Base-by-base conservation (phyloP, 1,140 invertebrate species). In the Dufourea novaeangliae region DNA sequence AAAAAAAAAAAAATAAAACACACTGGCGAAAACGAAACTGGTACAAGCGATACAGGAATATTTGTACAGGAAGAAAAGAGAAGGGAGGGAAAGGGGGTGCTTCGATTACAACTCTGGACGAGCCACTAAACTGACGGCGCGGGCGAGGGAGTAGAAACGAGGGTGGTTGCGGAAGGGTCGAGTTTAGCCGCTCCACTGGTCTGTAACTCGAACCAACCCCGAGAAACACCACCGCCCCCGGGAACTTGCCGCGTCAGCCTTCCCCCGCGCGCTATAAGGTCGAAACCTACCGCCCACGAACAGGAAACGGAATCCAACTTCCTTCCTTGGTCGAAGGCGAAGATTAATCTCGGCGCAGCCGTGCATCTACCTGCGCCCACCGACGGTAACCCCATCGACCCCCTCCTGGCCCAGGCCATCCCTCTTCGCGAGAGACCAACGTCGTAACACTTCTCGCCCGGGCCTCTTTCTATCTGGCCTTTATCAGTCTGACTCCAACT, bases 141-240 rank as follows among this genome's bases (percentile, higher is more conserved):
- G 34, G 39, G 46, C 67, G 76, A 83, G 68, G 76, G 69, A 68
- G n/a, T n/a, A n/a, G 82, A 66, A 77, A 73, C 56, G 59, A 64
- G 78, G 76, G 73, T 82, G 73, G 76, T 85, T 83, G 63, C 81
- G 78, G 77, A 84, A 87, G 86, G 86, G 85, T 78, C 72, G 81
- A 90, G 86, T 92, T 92, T 91, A 92, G 86, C 73, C 88, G 91
- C 90, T 92, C 86, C 89, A 87, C 83, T 91, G 90, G 87, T 88
- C 89, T 91, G 89, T 91, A 92, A 91, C 90, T 90, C 86, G 82
- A 91, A 83, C 80, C 88, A 88, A 85, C 76, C 86, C 83, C 71
- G 87, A 88, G 88, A 88, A 90, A 91, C 88, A 88, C 77, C 82
- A 84, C 83, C 85, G 68, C 77, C 76, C 22, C 41, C 72, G 66